Base-by-base conservation (phyloP, 1,140 invertebrate genomes). In the Aphelenchoides avenae region DNA sequence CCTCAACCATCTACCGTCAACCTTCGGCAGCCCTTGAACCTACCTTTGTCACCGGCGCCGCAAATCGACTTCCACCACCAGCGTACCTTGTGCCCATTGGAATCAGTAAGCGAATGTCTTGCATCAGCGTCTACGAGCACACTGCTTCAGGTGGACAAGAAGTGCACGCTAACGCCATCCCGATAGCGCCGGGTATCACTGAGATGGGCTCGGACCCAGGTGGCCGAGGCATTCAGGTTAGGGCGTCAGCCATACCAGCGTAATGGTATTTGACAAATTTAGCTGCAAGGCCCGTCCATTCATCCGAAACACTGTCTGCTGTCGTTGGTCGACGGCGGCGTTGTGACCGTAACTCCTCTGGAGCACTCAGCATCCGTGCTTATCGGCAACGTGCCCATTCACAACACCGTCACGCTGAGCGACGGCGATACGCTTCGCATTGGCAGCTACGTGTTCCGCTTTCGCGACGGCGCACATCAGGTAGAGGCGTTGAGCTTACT, bases 281-380 rank as follows among this genome's bases (percentile, higher is more conserved):
- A n/a, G 15, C 22, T 61, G 24, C 29, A 36, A 2, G 54, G 31
- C 18, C 58, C 58, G 4, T 73, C 75, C 51, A 77, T 80, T n/a
- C 66, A 69, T 43, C 77, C 79, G 1, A 57, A 73, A n/a, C 79
- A 81, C 53, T 80, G 79, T 64, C 72, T 78, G 5, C 70, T 81
- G 18, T 71, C 77, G 22, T 74, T 69, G 5, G 43, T 4, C 7
- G n/a, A 0, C 2, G 71, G 75, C 40, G 79, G 76, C n/a, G 70
- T 76, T 7, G 76, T 81, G 0, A 78, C 74, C 0, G 67, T 79
- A 1, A 78, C 78, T 9, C 73, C 78, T 26, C 31, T 59, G 40
- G 60, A 68, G 0, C 77, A 48, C 24, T 24, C 31, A 24, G 46
- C 46, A n/a, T 37, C 40, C 31, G 46, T 48, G 20, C 31, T 34